phyloP scores from a whole-genome alignment of 1,140 invertebrate species.

The Euura saliciscinereae region DNA sequence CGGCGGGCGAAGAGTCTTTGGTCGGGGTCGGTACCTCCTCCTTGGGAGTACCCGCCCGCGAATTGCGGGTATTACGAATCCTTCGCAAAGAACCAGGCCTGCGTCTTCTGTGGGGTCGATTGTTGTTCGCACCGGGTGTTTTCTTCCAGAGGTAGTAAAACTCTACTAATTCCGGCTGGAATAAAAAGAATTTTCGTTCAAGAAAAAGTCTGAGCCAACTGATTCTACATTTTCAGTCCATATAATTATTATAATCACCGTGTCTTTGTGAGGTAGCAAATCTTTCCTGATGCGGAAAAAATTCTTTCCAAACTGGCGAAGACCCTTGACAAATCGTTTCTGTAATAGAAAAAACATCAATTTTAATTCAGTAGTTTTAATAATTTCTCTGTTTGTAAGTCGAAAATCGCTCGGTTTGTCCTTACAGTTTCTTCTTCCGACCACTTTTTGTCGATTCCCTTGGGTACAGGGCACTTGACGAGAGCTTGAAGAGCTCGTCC shows the following conservation, averaged over 20 bases:
- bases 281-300: constrained; percentile 98
- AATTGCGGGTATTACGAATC: constrained; percentile 82
- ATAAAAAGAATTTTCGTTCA: constrained; percentile 26
- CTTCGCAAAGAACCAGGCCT: constrained; percentile 87
- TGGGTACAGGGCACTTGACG: constrained; percentile 95
- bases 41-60: constrained; percentile 68
- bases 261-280: constrained; percentile 94
- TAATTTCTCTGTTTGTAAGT: not conserved
- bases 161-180: constrained; percentile 92
- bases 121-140: constrained; percentile 96
- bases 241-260: constrained; percentile 62
- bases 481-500: constrained; percentile 93
- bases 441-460: constrained; percentile 98
- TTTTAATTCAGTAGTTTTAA: no score
- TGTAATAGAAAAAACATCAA: constrained; percentile 43
- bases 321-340: constrained; percentile 97
- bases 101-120: constrained; percentile 87
- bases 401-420: constrained; percentile 23
- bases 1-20: constrained; percentile 58
- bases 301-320: constrained; percentile 98
- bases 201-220: not conserved
- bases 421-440: constrained; percentile 92
- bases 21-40: constrained; percentile 60
- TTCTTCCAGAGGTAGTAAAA: constrained; percentile 99
- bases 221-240: not conserved